Conservation (phyloP, 2,113 vertebrate genomes). For the Ascaphus truei region DNA sequence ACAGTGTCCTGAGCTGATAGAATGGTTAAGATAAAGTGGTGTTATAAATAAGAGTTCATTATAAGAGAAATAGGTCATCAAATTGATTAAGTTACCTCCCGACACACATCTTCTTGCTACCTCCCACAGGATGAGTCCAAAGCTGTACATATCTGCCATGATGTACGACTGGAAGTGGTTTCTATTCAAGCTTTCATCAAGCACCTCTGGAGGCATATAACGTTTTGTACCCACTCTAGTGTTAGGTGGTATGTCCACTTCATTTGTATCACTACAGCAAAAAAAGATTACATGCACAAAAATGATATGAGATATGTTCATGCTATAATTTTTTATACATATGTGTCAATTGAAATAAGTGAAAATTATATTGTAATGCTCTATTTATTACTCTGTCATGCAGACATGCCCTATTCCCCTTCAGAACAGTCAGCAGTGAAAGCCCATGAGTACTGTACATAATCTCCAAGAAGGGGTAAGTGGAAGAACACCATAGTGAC, state of each 20-base stretch:
- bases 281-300: slow-evolving; percentile 31
- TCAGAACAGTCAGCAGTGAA: no score
- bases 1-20: no score
- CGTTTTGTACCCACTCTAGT: slow-evolving; percentile 94
- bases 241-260: slow-evolving; percentile 94
- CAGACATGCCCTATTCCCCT: no score
- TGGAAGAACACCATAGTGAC: not conserved
- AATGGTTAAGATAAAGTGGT: no score
- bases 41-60: no score
- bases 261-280: slow-evolving; percentile 82
- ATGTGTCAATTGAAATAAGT: not conserved
- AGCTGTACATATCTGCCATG: slow-evolving; percentile 98
- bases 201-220: slow-evolving; percentile 94
- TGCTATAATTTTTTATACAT: not conserved
- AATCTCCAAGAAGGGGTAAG: not conserved
- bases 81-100: slow-evolving; percentile 73
- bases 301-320: no score
- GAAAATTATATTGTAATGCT: not conserved
- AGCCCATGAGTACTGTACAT: not conserved
- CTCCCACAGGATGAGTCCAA: slow-evolving; percentile 96
- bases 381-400: not conserved
- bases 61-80: no score
- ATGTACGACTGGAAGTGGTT: slow-evolving; percentile 96
- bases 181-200: slow-evolving; percentile 91
- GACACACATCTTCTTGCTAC: slow-evolving; percentile 88